These are phyloP conservation scores for Mirounga angustirostris DNA, from an alignment of 2,113 vertebrate species.

Conservation along the genomic window DNA sequence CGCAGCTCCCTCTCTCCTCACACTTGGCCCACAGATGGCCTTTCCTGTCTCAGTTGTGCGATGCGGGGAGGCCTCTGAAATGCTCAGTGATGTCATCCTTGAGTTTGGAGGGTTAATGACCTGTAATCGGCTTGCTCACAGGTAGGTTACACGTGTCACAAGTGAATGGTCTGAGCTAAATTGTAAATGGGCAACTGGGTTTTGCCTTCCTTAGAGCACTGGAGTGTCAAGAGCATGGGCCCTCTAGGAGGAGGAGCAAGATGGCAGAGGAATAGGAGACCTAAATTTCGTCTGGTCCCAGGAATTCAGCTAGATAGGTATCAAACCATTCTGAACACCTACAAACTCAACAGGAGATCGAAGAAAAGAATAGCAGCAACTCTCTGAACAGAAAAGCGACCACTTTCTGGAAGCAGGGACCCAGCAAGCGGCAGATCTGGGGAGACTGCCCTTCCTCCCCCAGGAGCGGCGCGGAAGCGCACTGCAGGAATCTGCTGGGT, in stretches of 20 bases:
- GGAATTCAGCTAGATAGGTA: too few species aligned
- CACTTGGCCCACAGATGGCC: background rate
- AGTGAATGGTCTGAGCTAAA: background rate
- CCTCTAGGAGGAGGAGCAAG: background rate
- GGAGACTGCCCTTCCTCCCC: too few species aligned
- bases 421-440: too few species aligned
- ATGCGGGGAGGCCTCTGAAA: background rate
- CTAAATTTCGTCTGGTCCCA: too few species aligned
- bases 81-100: background rate
- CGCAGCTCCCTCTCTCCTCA: background rate
- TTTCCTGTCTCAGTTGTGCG: background rate
- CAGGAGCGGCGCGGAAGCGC: too few species aligned
- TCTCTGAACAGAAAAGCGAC: too few species aligned
- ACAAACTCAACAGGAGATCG: too few species aligned
- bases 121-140: background rate
- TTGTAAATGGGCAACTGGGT: background rate
- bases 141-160: background rate
- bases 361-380: too few species aligned
- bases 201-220: background rate
- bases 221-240: background rate
- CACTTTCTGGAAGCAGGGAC: too few species aligned
- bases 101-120: background rate
- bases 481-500: too few species aligned
- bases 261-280: too few species aligned
- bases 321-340: too few species aligned